Evolutionary conservation across 2,888 invertebrate genomes (phyloP).

Genomic region (Perizoma flavofasciatum): DNA sequence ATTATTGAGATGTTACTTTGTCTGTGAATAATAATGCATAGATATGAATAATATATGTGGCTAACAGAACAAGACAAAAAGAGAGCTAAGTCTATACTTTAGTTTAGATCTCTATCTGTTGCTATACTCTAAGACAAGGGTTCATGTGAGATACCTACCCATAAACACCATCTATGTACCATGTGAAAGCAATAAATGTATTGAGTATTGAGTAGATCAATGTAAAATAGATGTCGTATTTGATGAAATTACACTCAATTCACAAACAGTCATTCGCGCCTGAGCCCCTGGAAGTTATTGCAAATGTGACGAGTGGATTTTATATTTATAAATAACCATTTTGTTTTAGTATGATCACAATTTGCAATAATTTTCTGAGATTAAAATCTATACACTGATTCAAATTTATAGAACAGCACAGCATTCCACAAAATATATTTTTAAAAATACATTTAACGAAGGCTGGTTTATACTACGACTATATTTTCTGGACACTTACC

Average conservation of each 20-base stretch:
- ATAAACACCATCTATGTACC: too few relatives aligned
- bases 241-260: conserved; percentile 34
- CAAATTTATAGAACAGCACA: conserved; percentile 53
- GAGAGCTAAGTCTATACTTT: too few relatives aligned
- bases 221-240: too few relatives aligned
- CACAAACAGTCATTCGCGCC: conserved; percentile 42
- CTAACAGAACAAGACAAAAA: too few relatives aligned
- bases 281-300: conserved; percentile 50
- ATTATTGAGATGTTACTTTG: too few relatives aligned
- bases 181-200: too few relatives aligned
- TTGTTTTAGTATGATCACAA: conserved; percentile 47
- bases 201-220: too few relatives aligned
- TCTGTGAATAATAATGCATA: too few relatives aligned
- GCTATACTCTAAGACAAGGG: too few relatives aligned
- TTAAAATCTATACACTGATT: conserved; percentile 40
- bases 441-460: conserved; percentile 42
- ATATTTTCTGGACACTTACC: neutral
- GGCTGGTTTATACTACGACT: conserved; percentile 18
- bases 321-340: conserved; percentile 31
- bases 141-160: too few relatives aligned
- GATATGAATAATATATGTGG: too few relatives aligned
- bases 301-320: conserved; percentile 48
- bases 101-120: too few relatives aligned
- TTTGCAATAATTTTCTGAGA: conserved; percentile 54
- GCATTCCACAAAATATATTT: conserved; percentile 73